phyloP scores from a whole-genome alignment of 2,888 invertebrate species.

The Callosobruchus maculatus region DNA sequence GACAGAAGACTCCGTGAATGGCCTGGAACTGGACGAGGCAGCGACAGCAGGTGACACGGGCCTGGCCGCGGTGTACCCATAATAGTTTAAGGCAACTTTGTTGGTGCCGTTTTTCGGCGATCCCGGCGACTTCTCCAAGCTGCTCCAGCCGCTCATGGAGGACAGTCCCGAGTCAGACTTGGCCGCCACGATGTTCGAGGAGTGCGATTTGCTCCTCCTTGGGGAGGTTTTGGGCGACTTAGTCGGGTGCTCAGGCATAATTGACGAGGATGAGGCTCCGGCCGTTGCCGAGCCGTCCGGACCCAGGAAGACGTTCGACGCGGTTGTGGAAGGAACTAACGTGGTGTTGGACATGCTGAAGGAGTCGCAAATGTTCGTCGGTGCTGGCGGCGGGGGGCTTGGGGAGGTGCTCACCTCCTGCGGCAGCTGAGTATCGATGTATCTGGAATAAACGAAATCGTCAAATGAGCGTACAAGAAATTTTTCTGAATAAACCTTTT shows the following conservation, averaged over 20 bases:
- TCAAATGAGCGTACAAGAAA: too few species aligned
- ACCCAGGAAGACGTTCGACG: constrained; percentile 49
- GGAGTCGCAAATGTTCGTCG: constrained; percentile 60
- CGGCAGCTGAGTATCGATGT: neutral
- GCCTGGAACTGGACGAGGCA: constrained; percentile 36
- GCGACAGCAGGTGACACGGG: constrained; percentile 22
- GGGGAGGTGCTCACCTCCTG: constrained; percentile 48
- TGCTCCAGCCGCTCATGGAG: constrained; percentile 84
- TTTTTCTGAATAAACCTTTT: too few species aligned
- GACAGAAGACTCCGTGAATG: constrained; percentile 57
- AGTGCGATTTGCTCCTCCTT: constrained; percentile 60
- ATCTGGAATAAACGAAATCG: neutral
- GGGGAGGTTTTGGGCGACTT: constrained; percentile 72
- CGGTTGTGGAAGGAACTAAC: constrained; percentile 24
- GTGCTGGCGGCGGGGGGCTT: constrained; percentile 80
- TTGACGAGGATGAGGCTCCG: constrained; percentile 37
- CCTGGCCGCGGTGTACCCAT: constrained; percentile 11
- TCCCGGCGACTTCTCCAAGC: constrained; percentile 79
- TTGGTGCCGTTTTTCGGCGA: constrained; percentile 61
- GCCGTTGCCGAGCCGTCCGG: constrained; percentile 30
- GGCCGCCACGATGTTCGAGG: constrained; percentile 65
- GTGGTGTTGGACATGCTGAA: constrained; percentile 38
- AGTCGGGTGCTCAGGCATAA: constrained; percentile 54
- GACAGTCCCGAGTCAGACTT: constrained; percentile 85
- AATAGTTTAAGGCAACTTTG: constrained; percentile 15